Base-by-base conservation (phyloP, 2,797 vertebrate species). In the Neosilurus mollespiculum region DNA sequence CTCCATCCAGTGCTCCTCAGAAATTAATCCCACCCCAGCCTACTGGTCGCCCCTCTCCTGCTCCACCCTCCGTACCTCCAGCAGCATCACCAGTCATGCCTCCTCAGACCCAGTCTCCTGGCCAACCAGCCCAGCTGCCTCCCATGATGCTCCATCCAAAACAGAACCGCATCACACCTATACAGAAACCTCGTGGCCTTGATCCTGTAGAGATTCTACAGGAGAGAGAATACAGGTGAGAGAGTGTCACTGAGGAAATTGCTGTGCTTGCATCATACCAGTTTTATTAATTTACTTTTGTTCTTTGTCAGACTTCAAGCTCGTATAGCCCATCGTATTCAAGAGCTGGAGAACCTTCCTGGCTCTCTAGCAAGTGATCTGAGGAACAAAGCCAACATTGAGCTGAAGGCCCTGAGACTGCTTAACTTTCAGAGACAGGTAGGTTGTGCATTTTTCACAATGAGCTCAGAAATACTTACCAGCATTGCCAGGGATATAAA, bases 341-440 rank as follows among this genome's bases (percentile, higher is more conserved):
- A 98, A 88, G 98, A 99, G 88, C 94, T 99, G 90, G 98, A 99
- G 87, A 96, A 97, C 89, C 95, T 99, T 18, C 97, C 98, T 0
- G 98, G 97, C 51, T 98, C 97, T 51, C 90, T 99, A 76, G 96
- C 97, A 0, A 97, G 96, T 24, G 98, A 99, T 89, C 93, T 99
- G 89, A 93, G 97, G 88, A 99, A 97, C 89, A 99, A 99, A 94
- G 98, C 98, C 3, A 98, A 94, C 88, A 99, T 99, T 2, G 98
- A 99, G 87, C 95, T 99, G 16, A 99, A 99, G 88, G 98, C 97
- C 16, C 94, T 99, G 59, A 89, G 97, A 79, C 94, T 99, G 82
- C 96, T 99, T 0, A 99, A 97, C 90, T 99, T 99, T 88, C 98
- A 99, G 94, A 96, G 98, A 93, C 98, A 99, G 95, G 98, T 97